Evolutionary conservation across 2,113 vertebrate genomes (phyloP).

Genomic region (Lophotis ruficrista): DNA sequence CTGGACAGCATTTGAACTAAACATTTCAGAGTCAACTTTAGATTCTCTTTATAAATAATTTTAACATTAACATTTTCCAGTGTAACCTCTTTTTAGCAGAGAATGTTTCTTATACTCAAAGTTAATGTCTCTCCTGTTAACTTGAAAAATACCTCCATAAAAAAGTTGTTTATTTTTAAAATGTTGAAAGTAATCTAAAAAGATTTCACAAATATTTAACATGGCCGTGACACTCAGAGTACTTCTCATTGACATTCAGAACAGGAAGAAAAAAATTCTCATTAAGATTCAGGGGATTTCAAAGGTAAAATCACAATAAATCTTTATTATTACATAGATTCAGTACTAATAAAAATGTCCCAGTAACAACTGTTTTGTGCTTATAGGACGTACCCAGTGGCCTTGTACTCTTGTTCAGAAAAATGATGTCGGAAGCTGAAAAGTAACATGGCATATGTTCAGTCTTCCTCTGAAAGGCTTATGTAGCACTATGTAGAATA

Average conservation of each 20-base stretch:
- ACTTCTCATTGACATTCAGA: conserved; percentile 24
- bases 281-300: conserved; percentile 44
- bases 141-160: neutral
- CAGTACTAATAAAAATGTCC: conserved; percentile 41
- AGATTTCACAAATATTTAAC: conserved; percentile 27
- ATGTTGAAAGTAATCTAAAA: neutral
- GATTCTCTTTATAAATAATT: neutral
- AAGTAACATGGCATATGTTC: neutral
- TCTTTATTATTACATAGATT: conserved; percentile 15
- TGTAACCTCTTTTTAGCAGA: neutral
- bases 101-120: neutral
- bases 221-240: neutral
- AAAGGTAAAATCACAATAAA: conserved; percentile 40
- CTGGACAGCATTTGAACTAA: neutral
- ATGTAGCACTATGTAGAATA: neutral
- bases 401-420: neutral
- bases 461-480: neutral
- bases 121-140: neutral
- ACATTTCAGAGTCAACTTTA: neutral
- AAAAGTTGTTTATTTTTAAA: conserved; percentile 20
- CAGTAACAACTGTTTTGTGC: neutral
- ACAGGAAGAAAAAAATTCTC: conserved; percentile 1
- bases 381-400: neutral
- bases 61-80: neutral
- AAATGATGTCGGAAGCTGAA: neutral